Base-by-base conservation (phyloP, 2,888 invertebrate genomes). In the Oligia latruncula region DNA sequence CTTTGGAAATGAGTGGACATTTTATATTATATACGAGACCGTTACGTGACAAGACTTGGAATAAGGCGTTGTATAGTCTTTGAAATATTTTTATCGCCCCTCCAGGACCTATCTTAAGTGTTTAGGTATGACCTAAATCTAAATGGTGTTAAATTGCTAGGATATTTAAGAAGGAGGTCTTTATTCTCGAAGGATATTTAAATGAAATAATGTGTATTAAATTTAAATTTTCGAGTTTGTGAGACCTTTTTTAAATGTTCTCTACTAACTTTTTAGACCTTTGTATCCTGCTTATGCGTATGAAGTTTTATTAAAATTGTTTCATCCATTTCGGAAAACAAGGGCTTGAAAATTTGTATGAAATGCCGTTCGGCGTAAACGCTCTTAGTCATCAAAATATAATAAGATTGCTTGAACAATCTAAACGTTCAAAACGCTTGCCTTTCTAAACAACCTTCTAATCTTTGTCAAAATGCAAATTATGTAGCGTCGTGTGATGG, bases 401-500 rank as follows among this genome's bases (percentile, higher is more conserved):
- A 29, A 17, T 64, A 2, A 4, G 40, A 43, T 66, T 70, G 4
- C 23, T 68, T 46, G 2, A 46, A 15, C 11, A 46, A 72, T 72
- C 20, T 15, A 0, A 49, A 72, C 20, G 17, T 65, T 35, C 11
- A 13, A 65, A 46, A 9, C 23, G 5, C 55, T 17, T 52, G 43
- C 43, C 35, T 60, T 76, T 0, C 13, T 88, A 81, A 84, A 64
- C 52, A n/a, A 58, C 43, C 5, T 46, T 52, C n/a, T 91, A 85
- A 52, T 92, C 92, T 92, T 85, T 92, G 91, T 9, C 74, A 52
- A 76, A 90, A 93, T 92, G 92, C 90, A 92, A 93, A 93, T 93
- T 91, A 11, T 46, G 11, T 46, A 91, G 88, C 70, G 75, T 78
- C 78, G 84, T 87, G 87, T 80, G 86, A 86, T 65, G 75, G 75